A percentile compares a stretch with the other conserved stretches of the same genome.
Conservation (phyloP, 2,888 invertebrate species). For the Drosophila stalkeri region DNA sequence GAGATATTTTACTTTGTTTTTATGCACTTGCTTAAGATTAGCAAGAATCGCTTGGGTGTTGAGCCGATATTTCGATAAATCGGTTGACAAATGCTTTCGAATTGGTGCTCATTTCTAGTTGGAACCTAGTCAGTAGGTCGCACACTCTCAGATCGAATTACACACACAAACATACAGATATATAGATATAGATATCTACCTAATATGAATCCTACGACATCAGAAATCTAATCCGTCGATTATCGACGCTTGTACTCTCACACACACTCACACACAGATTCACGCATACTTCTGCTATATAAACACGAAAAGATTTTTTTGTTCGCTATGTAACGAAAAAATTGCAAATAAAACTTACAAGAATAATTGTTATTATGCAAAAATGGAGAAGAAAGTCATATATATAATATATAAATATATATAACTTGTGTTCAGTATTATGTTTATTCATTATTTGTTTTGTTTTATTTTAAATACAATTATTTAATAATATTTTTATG, state of each 20-base stretch:
- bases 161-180: background rate
- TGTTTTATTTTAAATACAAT: constrained; percentile 16
- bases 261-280: background rate
- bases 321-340: constrained; percentile 21
- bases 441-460: constrained; percentile 55
- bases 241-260: constrained; percentile 2
- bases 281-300: constrained; percentile 13
- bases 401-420: constrained; percentile 42
- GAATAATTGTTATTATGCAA: constrained; percentile 31
- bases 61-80: background rate
- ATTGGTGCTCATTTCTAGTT: constrained; percentile 37
- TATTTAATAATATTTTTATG: constrained; percentile 15
- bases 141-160: background rate
- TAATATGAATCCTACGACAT: background rate
- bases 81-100: background rate
- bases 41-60: background rate
- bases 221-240: background rate
- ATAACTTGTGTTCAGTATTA: constrained; percentile 83
- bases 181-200: background rate
- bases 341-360: constrained; percentile 13
- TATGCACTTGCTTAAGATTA: background rate
- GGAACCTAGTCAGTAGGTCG: constrained; percentile 35
- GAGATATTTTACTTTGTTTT: background rate
- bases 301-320: constrained; percentile 36
- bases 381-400: constrained; percentile 42